Base-by-base conservation (phyloP, 1,140 invertebrate species). In the Carposina sasakii region DNA sequence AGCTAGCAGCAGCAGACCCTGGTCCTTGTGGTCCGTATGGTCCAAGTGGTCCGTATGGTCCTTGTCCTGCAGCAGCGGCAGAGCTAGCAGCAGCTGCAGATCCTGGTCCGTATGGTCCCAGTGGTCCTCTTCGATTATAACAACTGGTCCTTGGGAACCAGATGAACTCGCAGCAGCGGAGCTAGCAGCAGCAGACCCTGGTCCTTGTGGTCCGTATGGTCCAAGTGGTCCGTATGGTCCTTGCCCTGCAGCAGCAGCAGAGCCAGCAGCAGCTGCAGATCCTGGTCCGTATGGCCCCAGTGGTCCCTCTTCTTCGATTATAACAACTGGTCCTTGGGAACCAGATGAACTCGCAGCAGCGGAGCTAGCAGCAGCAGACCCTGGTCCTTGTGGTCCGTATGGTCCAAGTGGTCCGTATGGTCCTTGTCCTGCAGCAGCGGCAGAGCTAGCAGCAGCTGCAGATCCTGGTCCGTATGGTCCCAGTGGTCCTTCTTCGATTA, bases 301-400 rank as follows among this genome's bases (percentile, higher is more conserved):
- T 2, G 30, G 23, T 10, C 46, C 48, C 10, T 42, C 28, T 19
- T 46, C 23, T 22, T n/a, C n/a, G n/a, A n/a, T n/a, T n/a, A n/a
- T n/a, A n/a, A n/a, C n/a, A n/a, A n/a, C n/a, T n/a, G n/a, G n/a
- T n/a, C n/a, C n/a, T n/a, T n/a, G n/a, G n/a, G n/a, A n/a, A n/a
- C n/a, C n/a, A n/a, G n/a, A n/a, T n/a, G n/a, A n/a, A n/a, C 53
- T 52, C 9, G 34, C 36, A 30, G 19, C 36, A n/a, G 39, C 37
- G 13, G 44, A 21, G 36, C 31, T 33, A 22, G 9, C 33, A 26
- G 17, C 49, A 3, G 16, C 12, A n/a, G 0, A 30, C 45, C 5
- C 30, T 40, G 31, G 17, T 22, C 49, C 49, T 8, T 40, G 9
- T 30, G 24, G 34, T 39, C 46, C 46, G 19, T 22, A 16, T 41